Evolutionary conservation across 2,888 invertebrate species (phyloP).

Genomic region (Pardosa pseudoannulata): DNA sequence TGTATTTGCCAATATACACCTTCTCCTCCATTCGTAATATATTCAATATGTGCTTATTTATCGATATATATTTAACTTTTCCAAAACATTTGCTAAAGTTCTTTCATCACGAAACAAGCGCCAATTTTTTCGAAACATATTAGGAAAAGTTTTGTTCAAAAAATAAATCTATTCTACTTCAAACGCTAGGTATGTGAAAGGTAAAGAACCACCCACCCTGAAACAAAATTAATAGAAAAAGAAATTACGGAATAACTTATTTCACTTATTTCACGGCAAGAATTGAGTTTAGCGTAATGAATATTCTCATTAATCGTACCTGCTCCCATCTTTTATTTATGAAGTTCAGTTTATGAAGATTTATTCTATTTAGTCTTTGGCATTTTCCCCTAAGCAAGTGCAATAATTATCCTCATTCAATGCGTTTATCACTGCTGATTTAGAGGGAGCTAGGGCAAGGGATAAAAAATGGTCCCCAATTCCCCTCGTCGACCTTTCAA

Average conservation of each 20-base stretch:
- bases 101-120: no score
- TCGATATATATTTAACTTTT: no score
- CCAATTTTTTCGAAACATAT: no score
- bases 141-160: no score
- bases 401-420: conserved; percentile 52
- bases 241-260: background rate
- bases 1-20: no score
- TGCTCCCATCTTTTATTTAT: conserved; percentile 51
- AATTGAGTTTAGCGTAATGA: conserved; percentile 60
- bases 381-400: conserved; percentile 41
- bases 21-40: no score
- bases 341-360: conserved; percentile 48
- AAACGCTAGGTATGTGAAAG: no score
- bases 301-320: conserved; percentile 52
- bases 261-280: background rate
- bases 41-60: no score
- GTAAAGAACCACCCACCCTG: no score
- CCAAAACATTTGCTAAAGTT: no score
- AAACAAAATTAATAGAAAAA: no score
- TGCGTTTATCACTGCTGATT: conserved; percentile 52
- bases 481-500: conserved; percentile 38
- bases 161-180: no score
- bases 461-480: conserved; percentile 13
- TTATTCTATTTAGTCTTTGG: conserved; percentile 37
- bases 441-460: conserved; percentile 22